Conservation (phyloP, 2,888 invertebrate species). For the Xanthia icteritia region DNA sequence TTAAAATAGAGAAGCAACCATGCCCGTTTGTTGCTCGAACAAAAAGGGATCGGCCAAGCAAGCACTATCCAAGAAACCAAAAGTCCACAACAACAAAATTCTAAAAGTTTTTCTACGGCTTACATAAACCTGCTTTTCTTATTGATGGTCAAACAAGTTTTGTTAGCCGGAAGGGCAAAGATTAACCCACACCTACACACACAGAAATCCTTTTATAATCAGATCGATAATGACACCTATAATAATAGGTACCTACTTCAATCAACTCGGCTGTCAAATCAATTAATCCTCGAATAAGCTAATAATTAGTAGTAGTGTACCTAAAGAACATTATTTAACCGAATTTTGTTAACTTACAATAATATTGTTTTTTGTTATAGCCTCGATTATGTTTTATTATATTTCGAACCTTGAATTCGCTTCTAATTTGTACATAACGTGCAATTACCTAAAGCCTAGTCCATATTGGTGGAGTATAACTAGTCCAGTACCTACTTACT, state of each 20-base stretch:
- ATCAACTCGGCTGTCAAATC: too few species aligned
- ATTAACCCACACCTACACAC: neutral
- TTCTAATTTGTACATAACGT: neutral
- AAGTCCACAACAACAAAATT: neutral
- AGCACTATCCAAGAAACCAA: too few species aligned
- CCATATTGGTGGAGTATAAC: neutral
- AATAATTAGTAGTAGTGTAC: neutral
- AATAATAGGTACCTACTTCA: neutral
- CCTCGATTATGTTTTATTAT: neutral
- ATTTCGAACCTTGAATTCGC: conserved; percentile 16
- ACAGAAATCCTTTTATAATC: neutral
- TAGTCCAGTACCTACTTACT: neutral
- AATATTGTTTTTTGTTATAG: neutral
- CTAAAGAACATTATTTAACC: neutral
- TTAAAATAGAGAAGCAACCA: neutral
- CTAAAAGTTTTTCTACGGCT: neutral
- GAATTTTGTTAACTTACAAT: neutral
- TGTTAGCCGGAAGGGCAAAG: neutral
- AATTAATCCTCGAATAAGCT: neutral
- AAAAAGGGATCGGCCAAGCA: neutral
- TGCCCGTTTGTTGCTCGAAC: neutral
- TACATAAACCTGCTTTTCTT: neutral
- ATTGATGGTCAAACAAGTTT: conserved; percentile 23
- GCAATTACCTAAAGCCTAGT: neutral
- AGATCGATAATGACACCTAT: neutral